Evolutionary conservation across 2,113 vertebrate genomes (phyloP), one percentile per base, ranked within the genome.

Genomic region (Cavia porcellus): DNA sequence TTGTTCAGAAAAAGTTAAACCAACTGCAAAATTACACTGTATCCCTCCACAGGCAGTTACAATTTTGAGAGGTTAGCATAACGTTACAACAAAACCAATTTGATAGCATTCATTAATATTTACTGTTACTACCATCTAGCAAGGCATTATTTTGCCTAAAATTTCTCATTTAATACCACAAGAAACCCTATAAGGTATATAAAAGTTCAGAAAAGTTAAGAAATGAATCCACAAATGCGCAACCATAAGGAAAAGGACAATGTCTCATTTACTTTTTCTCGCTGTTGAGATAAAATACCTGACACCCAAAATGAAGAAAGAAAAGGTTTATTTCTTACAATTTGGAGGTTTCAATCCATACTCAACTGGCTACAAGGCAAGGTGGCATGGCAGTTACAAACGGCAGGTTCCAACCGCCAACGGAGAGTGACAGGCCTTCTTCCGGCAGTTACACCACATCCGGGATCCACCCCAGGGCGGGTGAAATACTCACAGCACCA

Each of bases 151-250:
- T 92, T 95, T 80, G 20, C 55, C 74, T 83, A 2, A 2, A 94
- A 38, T 75, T 87, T 92, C 35, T 74, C 68, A 87, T 75, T 74
- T 89, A 86, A 86, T 64, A 75, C 35, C 25, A 52, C 50, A 2
- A 75, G 22, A 3, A 93, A 79, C 1, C 7, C 9, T 45, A 35
- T 24, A 38, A 80, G 45, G 55, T 75, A 55, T 50, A 24, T 35
- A 15, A 83, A 12, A 85, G 32, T 86, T 85, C 42, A 82, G 35
- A 70, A 94, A 95, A 89, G 20, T 84, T 84, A 7, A 88, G 25
- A 89, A 88, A 72, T 1, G 6, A 28, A 72, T 19, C 8, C 55
- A 68, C 75, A 77, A 83, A 90, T 74, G 22, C 10, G 68, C 66
- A 68, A 28, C 50, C 80, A 4, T 62, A 87, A 83, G 50, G 9